These are phyloP conservation scores for Hylaeus anthracinus DNA, from an alignment of 1,140 invertebrate species.

Conservation along the genomic window DNA sequence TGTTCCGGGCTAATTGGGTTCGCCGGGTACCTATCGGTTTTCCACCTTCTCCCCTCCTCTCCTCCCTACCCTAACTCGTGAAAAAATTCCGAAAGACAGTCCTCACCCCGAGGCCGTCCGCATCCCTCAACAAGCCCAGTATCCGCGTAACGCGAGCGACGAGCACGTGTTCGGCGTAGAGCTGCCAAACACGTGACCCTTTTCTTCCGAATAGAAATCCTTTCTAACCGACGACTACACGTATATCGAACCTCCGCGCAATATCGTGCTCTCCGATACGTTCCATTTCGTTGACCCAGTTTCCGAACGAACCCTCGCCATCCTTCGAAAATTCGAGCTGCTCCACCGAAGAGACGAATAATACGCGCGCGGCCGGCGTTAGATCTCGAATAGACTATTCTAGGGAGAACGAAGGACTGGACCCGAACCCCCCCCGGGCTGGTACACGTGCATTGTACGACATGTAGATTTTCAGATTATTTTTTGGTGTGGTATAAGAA, in stretches of 20 bases:
- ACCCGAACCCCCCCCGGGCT: too few species aligned
- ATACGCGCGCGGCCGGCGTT: background rate
- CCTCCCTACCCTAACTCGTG: too few species aligned
- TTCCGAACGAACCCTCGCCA: background rate
- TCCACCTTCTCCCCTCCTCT: background rate
- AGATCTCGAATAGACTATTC: background rate
- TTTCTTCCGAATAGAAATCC: background rate
- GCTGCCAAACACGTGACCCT: background rate
- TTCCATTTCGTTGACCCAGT: slow-evolving; percentile 12
- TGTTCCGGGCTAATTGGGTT: slow-evolving; percentile 71
- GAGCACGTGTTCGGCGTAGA: too few species aligned
- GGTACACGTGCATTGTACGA: too few species aligned
- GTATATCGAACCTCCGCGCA: background rate
- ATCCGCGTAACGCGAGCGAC: too few species aligned
- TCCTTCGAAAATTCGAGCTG: slow-evolving; percentile 13
- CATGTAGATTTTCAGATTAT: too few species aligned
- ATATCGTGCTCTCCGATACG: background rate
- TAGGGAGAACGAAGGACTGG: too few species aligned
- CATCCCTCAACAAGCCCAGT: background rate
- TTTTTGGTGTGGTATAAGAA: too few species aligned
- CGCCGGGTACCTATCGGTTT: slow-evolving; percentile 70
- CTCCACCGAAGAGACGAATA: slow-evolving; percentile 5
- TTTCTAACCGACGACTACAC: background rate
- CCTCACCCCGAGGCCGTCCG: background rate
- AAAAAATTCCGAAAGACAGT: slow-evolving; percentile 31